phyloP scores from a whole-genome alignment of 1,140 invertebrate genomes.

The Drepana arcuata region DNA sequence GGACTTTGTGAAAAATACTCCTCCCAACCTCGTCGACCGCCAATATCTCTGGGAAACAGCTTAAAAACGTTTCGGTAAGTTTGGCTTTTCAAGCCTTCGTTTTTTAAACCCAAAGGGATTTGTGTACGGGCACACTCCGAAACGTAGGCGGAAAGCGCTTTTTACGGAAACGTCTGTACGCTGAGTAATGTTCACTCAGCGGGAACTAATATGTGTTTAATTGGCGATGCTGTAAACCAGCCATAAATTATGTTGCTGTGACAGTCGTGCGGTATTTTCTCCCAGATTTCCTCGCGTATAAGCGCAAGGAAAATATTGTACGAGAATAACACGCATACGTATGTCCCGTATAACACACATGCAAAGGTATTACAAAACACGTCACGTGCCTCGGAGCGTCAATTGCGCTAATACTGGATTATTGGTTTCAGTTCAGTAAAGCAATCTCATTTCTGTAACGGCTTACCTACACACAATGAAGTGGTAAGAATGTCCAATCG shows the following conservation, averaged over 20 bases:
- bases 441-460: too few species aligned
- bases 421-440: too few species aligned
- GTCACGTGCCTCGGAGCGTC: too few species aligned
- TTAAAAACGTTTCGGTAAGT: slow-evolving; percentile 38
- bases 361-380: too few species aligned
- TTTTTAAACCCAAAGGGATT: slow-evolving; percentile 32
- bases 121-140: slow-evolving; percentile 15
- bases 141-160: slow-evolving; percentile 9
- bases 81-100: slow-evolving; percentile 33
- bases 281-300: too few species aligned
- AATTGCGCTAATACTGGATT: too few species aligned
- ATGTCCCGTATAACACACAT: too few species aligned
- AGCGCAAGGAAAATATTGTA: slow-evolving; percentile 11
- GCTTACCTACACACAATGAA: neutral
- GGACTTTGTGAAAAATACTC: slow-evolving; percentile 29
- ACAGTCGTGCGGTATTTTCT: too few species aligned
- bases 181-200: slow-evolving; percentile 9
- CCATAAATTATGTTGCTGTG: neutral
- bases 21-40: slow-evolving; percentile 21
- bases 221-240: slow-evolving; percentile 3
- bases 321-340: too few species aligned
- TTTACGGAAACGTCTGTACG: slow-evolving; percentile 9
- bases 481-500: slow-evolving; percentile 3
- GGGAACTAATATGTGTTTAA: slow-evolving; percentile 13
- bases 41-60: slow-evolving; percentile 34